Conservation (phyloP, 2,888 invertebrate species). For the Carcina quercana region DNA sequence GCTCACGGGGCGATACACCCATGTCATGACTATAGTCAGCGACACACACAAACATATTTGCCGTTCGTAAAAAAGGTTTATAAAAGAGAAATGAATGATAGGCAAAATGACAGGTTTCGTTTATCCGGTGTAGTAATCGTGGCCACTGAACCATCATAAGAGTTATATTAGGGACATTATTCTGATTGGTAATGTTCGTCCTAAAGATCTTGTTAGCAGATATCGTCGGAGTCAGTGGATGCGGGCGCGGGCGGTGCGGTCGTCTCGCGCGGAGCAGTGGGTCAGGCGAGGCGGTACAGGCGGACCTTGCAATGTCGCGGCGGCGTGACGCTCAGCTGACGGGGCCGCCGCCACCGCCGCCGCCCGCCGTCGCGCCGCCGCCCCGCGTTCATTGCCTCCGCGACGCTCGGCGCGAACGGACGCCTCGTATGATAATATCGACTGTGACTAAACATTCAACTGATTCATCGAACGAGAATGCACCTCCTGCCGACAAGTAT, state of each 20-base stretch:
- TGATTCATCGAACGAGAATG: constrained; percentile 19
- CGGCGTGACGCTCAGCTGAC: constrained; percentile 74
- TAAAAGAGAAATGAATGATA: too few relatives aligned
- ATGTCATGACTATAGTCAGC: too few relatives aligned
- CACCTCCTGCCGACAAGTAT: constrained; percentile 4
- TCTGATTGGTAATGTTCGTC: too few relatives aligned
- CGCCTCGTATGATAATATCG: constrained; percentile 42
- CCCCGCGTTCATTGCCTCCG: constrained; percentile 80
- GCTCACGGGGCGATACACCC: too few relatives aligned
- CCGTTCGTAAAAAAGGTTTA: too few relatives aligned
- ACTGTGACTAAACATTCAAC: constrained; percentile 24
- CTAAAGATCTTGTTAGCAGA: too few relatives aligned
- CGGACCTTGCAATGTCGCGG: constrained; percentile 77
- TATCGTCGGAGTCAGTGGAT: too few relatives aligned
- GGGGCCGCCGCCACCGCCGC: constrained; percentile 55
- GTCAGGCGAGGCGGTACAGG: constrained; percentile 59
- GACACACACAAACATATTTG: too few relatives aligned
- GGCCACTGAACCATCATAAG: too few relatives aligned
- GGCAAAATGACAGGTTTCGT: too few relatives aligned
- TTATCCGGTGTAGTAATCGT: too few relatives aligned
- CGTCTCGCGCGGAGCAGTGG: constrained; percentile 52
- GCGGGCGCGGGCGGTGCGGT: constrained; percentile 24
- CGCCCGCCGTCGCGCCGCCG: constrained; percentile 59
- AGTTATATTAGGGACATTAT: too few relatives aligned
- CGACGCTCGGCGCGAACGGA: constrained; percentile 72